A percentile compares a stretch with the other conserved stretches of the same genome.
phyloP scores from a whole-genome alignment of 2,888 invertebrate genomes.

The Clostera curtula region DNA sequence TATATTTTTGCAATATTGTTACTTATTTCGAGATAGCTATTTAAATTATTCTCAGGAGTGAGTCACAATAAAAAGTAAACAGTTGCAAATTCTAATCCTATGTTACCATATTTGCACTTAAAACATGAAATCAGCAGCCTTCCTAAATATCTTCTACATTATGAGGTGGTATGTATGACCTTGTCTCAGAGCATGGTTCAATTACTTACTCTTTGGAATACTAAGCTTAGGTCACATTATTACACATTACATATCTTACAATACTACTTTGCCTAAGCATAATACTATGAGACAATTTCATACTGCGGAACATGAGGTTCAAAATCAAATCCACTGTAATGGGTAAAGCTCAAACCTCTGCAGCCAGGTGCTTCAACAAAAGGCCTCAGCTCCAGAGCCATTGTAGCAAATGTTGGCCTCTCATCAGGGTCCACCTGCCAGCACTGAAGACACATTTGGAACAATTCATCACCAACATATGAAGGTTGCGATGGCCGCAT shows the following conservation, averaged over 20 bases:
- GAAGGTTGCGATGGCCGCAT: slow-evolving; percentile 82
- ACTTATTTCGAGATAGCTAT: too few relatives aligned
- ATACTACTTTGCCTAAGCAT: slow-evolving; percentile 9
- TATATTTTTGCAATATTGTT: too few relatives aligned
- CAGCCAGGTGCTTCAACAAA: slow-evolving; percentile 47
- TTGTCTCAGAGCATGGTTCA: slow-evolving; percentile 14
- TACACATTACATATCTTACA: slow-evolving; percentile 2
- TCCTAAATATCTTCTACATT: too few relatives aligned
- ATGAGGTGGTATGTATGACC: too few relatives aligned
- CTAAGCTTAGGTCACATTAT: slow-evolving; percentile 11
- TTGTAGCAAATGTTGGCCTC: slow-evolving; percentile 80
- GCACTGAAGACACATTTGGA: slow-evolving; percentile 87
- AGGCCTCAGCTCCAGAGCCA: slow-evolving; percentile 63
- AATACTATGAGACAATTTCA: slow-evolving; percentile 52
- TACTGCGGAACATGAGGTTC: slow-evolving; percentile 62
- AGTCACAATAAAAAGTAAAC: too few relatives aligned
- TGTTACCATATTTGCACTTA: too few relatives aligned
- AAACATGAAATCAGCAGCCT: too few relatives aligned
- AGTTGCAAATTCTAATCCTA: too few relatives aligned
- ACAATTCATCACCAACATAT: slow-evolving; percentile 85
- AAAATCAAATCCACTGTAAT: slow-evolving; percentile 60
- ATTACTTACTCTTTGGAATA: slow-evolving; percentile 22
- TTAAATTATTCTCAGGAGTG: too few relatives aligned
- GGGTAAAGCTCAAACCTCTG: slow-evolving; percentile 58
- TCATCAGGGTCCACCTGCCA: slow-evolving; percentile 90